Evolutionary conservation across 2,797 vertebrate genomes (phyloP), one percentile per base, ranked within the genome.

Genomic region (Enteromius viviparus): DNA sequence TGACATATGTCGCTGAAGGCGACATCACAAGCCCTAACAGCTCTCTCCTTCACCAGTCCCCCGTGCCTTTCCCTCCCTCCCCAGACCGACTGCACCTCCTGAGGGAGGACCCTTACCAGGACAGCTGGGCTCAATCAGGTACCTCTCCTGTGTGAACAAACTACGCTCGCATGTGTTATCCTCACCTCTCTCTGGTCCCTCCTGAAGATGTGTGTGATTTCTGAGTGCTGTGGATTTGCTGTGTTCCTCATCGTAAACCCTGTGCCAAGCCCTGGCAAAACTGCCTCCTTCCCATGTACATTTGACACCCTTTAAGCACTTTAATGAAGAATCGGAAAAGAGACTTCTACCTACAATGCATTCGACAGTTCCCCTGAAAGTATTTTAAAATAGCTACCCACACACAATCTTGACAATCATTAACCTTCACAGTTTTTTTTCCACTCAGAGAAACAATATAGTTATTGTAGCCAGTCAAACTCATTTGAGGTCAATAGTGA

Each of bases 11-110:
- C 78, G 97, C 96, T 82, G 97, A 98, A 92, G 97, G 96, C 68
- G 96, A 99, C 91, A 97, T 99, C 78, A 94, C 93, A 89, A 98
- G 97, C 92, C 97, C 97, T 64, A 96, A 94, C 94, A 96, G 96
- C 93, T 95, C 94, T 86, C 95, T 97, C 81, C 90, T 99, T 79
- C 95, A 96, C 1, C 95, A 95, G 34, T 94, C 94, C 47, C 77
- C 91, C 81, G 45, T 93, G 47, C 90, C 84, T 42, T 89, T 84
- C 88, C 34, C 45, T 49, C 21, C 6, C 26, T 91, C 89, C 85
- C 82, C 10, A 81, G 89, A 84, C 85, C 70, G 82, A 82, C 89
- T 84, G 88, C 84, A 84, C 49, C 86, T 87, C 91, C 90, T 40
- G 66, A 85, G 71, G 71, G 87, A 85, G 75, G 83, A 65, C 6